Evolutionary conservation across 2,113 vertebrate species (phyloP).

Genomic region (Pelvicachromis taeniatus): DNA sequence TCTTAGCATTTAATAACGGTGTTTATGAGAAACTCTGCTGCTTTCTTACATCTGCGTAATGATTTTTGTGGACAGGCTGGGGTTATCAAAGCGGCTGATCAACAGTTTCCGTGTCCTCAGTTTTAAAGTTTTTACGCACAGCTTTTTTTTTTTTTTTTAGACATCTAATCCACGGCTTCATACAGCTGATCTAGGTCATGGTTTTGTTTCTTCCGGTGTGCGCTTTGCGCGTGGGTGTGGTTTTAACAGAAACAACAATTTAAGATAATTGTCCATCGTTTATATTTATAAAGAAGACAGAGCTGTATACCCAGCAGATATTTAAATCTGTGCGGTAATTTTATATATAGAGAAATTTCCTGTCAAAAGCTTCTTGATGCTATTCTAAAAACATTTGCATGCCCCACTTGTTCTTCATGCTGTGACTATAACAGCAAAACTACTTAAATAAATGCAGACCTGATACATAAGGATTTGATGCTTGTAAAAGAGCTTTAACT

Average conservation of each 20-base stretch:
- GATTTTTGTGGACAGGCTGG: not conserved
- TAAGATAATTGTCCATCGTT: not conserved
- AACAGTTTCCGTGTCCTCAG: not conserved
- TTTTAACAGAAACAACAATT: not conserved
- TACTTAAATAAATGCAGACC: not conserved
- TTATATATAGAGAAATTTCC: not conserved
- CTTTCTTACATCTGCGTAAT: not conserved
- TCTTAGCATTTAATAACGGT: not conserved
- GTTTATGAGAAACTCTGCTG: not conserved
- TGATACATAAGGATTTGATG: not conserved
- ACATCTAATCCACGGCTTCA: rapidly evolving
- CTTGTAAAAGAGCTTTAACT: not conserved
- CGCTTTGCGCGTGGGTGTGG: not conserved
- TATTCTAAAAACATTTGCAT: not conserved
- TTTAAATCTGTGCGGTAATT: not conserved
- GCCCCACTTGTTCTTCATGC: not conserved
- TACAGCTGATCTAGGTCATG: not conserved
- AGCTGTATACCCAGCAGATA: not conserved
- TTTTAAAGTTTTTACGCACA: too few species aligned
- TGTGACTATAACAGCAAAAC: not conserved
- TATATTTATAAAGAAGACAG: rapidly evolving
- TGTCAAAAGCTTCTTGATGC: rapidly evolving
- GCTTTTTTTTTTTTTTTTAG: not conserved
- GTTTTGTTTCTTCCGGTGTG: not conserved
- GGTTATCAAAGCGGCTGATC: not conserved